These are phyloP conservation scores for Otolemur crassicaudatus DNA, from an alignment of 2,797 vertebrate genomes.

Conservation along the genomic window DNA sequence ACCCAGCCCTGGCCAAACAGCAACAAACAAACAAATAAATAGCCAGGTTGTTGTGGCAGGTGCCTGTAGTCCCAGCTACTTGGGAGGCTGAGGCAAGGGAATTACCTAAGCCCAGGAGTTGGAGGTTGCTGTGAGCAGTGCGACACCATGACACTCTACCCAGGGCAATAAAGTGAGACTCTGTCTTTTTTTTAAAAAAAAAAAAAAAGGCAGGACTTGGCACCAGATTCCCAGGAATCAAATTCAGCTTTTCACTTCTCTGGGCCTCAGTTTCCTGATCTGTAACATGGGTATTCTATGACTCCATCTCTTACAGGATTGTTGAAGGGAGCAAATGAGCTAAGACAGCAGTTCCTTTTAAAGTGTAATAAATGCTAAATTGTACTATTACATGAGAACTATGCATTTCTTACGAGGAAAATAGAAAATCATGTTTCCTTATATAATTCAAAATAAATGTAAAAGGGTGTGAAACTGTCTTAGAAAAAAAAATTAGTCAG, in stretches of 20 bases:
- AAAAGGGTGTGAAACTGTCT: background rate
- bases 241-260: background rate
- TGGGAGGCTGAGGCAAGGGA: no score
- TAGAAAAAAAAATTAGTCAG: background rate
- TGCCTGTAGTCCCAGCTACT: no score
- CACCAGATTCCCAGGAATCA: background rate
- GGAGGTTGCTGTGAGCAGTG: no score
- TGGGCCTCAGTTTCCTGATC: background rate
- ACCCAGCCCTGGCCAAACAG: no score
- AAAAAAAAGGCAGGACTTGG: background rate
- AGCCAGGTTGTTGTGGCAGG: no score
- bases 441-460: constrained; percentile 46
- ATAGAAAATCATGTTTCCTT: constrained; percentile 31
- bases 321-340: background rate
- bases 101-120: no score
- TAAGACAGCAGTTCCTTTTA: constrained; percentile 13
- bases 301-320: background rate
- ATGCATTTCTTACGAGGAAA: background rate
- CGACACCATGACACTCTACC: no score
- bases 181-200: no score
- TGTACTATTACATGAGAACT: background rate
- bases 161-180: no score
- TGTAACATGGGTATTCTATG: background rate
- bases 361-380: background rate
- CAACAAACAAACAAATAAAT: no score